Evolutionary conservation across 2,888 invertebrate species (phyloP).

Genomic region (Agrypnus murinus): DNA sequence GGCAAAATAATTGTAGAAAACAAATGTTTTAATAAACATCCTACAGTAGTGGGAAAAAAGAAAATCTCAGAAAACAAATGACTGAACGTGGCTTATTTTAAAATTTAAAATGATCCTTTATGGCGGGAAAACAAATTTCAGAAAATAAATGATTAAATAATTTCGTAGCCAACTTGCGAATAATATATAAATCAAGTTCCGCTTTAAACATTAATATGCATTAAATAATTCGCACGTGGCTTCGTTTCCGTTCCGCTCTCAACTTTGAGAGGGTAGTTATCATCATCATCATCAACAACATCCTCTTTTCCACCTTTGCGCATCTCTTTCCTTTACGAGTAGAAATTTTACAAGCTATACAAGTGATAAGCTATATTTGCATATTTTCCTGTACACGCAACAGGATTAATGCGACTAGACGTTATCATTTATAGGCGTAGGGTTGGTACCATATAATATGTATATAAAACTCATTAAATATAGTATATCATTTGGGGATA

Average conservation of each 20-base stretch:
- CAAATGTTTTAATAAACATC: too few species aligned
- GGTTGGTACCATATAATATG: background rate
- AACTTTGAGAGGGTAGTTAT: background rate
- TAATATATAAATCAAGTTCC: background rate
- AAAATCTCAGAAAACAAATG: too few species aligned
- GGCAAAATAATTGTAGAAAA: too few species aligned
- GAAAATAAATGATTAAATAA: background rate
- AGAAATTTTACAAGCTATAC: constrained; percentile 31
- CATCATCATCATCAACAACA: too few species aligned
- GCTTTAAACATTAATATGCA: background rate
- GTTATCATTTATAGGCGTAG: constrained; percentile 32
- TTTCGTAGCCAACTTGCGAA: too few species aligned
- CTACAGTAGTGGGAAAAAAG: too few species aligned
- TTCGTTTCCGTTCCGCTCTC: background rate
- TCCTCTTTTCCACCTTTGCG: background rate
- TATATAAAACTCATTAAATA: constrained; percentile 29
- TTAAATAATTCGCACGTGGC: background rate
- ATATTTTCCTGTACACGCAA: constrained; percentile 28
- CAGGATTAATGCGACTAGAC: constrained; percentile 35
- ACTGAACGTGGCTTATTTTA: too few species aligned
- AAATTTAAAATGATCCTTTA: too few species aligned
- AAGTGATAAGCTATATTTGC: constrained; percentile 35
- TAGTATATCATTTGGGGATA: constrained; percentile 24
- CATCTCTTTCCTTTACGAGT: constrained; percentile 5
- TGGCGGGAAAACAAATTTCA: too few species aligned